Conservation (phyloP, 1,140 invertebrate species). For the Ostrea edulis region DNA sequence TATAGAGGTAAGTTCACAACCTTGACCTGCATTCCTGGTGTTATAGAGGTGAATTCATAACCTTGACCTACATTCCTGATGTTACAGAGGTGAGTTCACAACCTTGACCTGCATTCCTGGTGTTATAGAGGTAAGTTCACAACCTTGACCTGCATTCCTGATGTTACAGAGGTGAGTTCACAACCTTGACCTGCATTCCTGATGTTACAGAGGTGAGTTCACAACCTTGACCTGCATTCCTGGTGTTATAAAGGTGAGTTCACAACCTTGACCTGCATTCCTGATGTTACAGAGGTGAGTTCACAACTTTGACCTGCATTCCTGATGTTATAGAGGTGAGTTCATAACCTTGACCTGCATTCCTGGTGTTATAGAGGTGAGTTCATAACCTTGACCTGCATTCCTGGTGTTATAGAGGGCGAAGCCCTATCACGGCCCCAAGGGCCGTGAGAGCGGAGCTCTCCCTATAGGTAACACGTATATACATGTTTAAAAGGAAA, state of each 20-base stretch:
- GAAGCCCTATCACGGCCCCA: too few relatives aligned
- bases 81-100: background rate
- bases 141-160: background rate
- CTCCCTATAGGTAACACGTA: too few relatives aligned
- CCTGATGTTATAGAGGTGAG: too few relatives aligned
- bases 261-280: too few relatives aligned
- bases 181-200: too few relatives aligned
- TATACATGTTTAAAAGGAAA: too few relatives aligned
- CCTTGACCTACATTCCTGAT: background rate
- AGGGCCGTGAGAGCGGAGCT: too few relatives aligned
- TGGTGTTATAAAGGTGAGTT: background rate
- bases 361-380: background rate
- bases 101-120: too few relatives aligned
- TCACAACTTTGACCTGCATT: background rate
- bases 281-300: background rate
- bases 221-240: background rate
- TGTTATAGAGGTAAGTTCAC: background rate
- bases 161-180: background rate
- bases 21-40: background rate
- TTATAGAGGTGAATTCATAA: background rate
- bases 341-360: background rate
- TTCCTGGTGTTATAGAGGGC: slow-evolving; percentile 89
- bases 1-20: background rate
- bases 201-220: background rate
- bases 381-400: background rate